Evolutionary conservation across 1,140 invertebrate species (phyloP), one percentile per base, ranked within the genome.

Genomic region (Drosophila takahashii): DNA sequence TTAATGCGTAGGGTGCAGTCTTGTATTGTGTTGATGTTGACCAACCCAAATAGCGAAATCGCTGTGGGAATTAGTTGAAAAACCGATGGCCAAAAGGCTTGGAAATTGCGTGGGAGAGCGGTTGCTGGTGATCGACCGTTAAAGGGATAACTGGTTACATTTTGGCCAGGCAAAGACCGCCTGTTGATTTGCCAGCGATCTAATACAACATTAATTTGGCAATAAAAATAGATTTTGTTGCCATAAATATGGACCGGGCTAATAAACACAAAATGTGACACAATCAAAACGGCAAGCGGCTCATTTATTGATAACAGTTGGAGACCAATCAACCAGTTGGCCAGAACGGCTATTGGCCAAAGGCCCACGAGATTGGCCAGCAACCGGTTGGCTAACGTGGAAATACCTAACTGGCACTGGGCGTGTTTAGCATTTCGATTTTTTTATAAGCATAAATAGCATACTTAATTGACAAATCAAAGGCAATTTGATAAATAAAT

Each of bases 401-500:
- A 59, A 59, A 62, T 62, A 62, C 5, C 58, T n/a, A 16, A n/a
- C 32, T 10, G 41, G 57, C n/a, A 44, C 74, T 74, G 79, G 79
- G 79, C 79, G 79, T 83, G 79, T 78, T 75, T 75, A 61, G 79
- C 71, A 81, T 81, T 71, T 75, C 54, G 71, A 51, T 50, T 27
- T 54, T 57, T 70, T 86, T 83, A 84, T 80, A 79, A 87, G 77
- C 79, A 86, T 78, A 86, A 81, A 86, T 76, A 86, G 67, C 76
- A 81, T 77, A 89, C 87, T 89, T 80, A 89, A 89, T 89, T 89
- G 87, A 84, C 84, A 89, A 89, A 89, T 89, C 84, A 89, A 89
- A 89, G 67, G 77, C 79, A 84, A 84, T 80, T 70, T 83, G 79
- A 87, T 89, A 87, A 83, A 86, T 86, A 80, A 85, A 69, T 81